phyloP scores from a whole-genome alignment of 2,888 invertebrate genomes.

The Bruchidius siliquastri region DNA sequence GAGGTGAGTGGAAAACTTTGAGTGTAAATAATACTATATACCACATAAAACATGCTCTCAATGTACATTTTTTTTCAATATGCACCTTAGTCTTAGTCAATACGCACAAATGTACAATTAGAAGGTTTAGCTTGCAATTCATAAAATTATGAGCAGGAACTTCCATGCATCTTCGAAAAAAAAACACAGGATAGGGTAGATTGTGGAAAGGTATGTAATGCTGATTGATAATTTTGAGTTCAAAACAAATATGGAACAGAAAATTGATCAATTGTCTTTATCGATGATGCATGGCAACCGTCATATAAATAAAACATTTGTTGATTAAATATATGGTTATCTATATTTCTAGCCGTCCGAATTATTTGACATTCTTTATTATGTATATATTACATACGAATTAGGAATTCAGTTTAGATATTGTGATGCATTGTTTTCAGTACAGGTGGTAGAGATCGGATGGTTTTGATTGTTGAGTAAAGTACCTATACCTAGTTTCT shows the following conservation, averaged over 20 bases:
- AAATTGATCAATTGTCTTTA: no score
- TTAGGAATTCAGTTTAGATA: not conserved
- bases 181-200: no score
- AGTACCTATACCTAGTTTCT: no score
- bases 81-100: not conserved
- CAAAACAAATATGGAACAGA: no score
- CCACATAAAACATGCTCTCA: not conserved
- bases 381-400: not conserved
- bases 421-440: no score
- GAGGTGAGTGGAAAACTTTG: not conserved
- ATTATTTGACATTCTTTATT: not conserved
- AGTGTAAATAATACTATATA: not conserved
- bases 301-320: not conserved
- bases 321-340: not conserved
- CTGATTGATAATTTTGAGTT: no score
- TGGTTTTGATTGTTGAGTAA: no score
- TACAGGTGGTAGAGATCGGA: no score
- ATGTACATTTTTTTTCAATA: not conserved
- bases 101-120: not conserved
- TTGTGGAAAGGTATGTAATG: no score
- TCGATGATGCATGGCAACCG: not conserved
- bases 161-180: no score
- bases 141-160: not conserved
- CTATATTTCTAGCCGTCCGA: not conserved
- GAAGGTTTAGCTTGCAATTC: no score